These are phyloP conservation scores for Macquaria ambigua DNA, from an alignment of 2,113 vertebrate genomes.

Conservation along the genomic window DNA sequence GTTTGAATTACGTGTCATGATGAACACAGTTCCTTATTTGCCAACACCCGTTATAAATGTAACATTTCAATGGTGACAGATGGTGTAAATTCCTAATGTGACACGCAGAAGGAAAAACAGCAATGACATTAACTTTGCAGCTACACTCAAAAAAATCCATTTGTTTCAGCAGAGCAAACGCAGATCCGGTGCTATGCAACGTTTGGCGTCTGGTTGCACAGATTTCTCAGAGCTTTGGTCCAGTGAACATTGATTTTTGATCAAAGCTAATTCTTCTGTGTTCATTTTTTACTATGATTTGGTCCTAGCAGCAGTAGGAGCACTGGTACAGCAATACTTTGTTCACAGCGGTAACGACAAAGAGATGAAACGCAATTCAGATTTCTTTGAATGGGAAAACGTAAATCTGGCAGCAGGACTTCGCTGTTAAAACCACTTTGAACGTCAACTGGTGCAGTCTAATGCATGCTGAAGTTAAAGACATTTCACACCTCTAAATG, in stretches of 20 bases:
- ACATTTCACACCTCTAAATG: background rate
- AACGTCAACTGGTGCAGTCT: background rate
- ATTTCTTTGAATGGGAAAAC: background rate
- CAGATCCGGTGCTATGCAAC: background rate
- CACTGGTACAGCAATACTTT: background rate
- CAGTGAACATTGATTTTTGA: slow-evolving; percentile 19
- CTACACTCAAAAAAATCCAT: background rate
- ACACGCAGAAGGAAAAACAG: slow-evolving; percentile 4
- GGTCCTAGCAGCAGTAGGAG: background rate
- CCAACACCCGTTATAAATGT: background rate
- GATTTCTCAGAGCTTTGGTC: slow-evolving; percentile 1
- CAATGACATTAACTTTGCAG: slow-evolving; percentile 20
- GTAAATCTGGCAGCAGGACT: background rate
- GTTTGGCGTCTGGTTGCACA: slow-evolving; percentile 6
- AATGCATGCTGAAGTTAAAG: slow-evolving; percentile 1
- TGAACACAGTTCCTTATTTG: background rate
- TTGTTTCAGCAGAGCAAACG: background rate
- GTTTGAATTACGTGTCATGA: background rate
- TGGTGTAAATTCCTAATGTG: background rate
- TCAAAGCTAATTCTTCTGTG: background rate
- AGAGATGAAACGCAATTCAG: background rate
- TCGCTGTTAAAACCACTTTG: background rate
- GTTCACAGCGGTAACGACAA: background rate
- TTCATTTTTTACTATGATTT: background rate
- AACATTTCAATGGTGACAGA: background rate